phyloP scores from a whole-genome alignment of 2,113 vertebrate genomes.

The Actenoides lindsayi region DNA sequence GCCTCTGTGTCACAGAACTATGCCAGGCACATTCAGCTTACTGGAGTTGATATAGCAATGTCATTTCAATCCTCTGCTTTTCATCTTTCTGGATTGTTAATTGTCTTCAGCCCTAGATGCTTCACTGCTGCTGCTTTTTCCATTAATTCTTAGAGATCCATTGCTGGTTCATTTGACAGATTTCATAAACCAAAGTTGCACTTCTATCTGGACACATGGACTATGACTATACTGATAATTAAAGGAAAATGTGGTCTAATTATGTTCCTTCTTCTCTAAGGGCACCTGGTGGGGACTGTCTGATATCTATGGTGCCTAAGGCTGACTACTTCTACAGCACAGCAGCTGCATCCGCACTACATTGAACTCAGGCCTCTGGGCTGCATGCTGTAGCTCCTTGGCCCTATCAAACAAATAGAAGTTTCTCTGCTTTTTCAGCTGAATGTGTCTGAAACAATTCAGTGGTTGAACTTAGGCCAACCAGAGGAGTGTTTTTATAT shows the following conservation, averaged over 20 bases:
- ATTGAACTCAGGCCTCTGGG: accelerated
- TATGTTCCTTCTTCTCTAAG: not conserved
- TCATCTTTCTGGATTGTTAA: not conserved
- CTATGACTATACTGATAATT: not conserved
- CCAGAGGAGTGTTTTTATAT: not conserved
- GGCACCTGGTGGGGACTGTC: not conserved
- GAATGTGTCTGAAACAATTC: not conserved
- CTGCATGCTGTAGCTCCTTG: not conserved
- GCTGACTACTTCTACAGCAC: not conserved
- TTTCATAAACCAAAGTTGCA: not conserved
- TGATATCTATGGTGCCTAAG: not conserved
- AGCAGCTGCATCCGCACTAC: not conserved
- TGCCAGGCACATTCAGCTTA: not conserved
- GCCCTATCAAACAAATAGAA: not conserved
- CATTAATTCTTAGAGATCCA: not conserved
- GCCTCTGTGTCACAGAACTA: not conserved
- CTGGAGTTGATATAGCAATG: not conserved
- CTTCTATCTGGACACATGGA: not conserved
- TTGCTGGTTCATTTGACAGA: not conserved
- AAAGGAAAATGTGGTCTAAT: not conserved
- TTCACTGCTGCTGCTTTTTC: not conserved
- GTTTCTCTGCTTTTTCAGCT: not conserved
- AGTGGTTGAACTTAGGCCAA: not conserved
- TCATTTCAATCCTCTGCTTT: not conserved
- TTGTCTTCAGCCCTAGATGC: not conserved